Base-by-base conservation (phyloP, 1,140 invertebrate genomes). In the Megalopta genalis region DNA sequence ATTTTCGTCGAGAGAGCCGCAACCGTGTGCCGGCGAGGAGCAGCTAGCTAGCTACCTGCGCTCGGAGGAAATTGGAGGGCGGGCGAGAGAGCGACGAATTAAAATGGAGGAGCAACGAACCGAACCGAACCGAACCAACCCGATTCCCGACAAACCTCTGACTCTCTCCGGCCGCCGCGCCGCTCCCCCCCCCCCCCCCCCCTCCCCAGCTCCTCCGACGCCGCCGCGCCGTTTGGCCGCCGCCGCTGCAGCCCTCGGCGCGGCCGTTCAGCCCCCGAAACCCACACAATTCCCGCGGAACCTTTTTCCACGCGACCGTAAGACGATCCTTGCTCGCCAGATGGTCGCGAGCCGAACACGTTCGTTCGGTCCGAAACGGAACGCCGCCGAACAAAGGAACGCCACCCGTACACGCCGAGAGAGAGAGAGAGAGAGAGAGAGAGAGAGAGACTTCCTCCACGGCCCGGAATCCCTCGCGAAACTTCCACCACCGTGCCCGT, bases 11-110 rank as follows among this genome's bases (percentile, higher is more conserved):
- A 63, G 64, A 63, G 64, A 39, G 49, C 60, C 32, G 54, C 54
- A n/a, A n/a, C 54, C 54, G 9, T n/a, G 54, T n/a, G 54, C 18
- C 18, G 54, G 54, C 54, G 21, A 57, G 21, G 21, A 67, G 63
- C n/a, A n/a, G n/a, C n/a, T n/a, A n/a, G n/a, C n/a, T n/a, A n/a
- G n/a, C 70, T 79, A 79, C 77, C 77, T 79, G 77, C 77, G 77
- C 60, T 37, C 77, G 70, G 69, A 79, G 77, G 71, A 79, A 79
- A 79, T 79, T 79, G 77, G 77, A 79, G 71, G 77, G 77, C 71
- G 71, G n/a, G 70, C 70, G 71, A 79, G 54, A 52, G 54, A 57
- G 71, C 77, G 71, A 66, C 77, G 77, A 79, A 74, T 73, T 74
- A 79, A 79, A 79, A 79, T 70, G 70, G 71, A 79, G 63, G 49